phyloP scores from a whole-genome alignment of 1,140 invertebrate species.

The Forficula auricularia region DNA sequence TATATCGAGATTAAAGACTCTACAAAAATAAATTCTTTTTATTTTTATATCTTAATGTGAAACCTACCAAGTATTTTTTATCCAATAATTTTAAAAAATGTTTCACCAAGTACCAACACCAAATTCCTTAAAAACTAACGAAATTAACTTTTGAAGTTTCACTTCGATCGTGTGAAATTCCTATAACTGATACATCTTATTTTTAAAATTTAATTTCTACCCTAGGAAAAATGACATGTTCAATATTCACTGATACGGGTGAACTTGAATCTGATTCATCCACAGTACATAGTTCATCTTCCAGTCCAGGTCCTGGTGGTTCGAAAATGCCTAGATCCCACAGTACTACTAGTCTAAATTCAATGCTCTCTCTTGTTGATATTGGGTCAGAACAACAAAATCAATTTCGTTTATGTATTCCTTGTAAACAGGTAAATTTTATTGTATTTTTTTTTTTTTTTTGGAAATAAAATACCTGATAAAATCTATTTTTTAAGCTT shows the following conservation, averaged over 20 bases:
- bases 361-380: constrained; percentile 29
- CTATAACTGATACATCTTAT: not conserved
- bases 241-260: constrained; percentile 18
- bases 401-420: constrained; percentile 59
- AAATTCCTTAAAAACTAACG: too few relatives aligned
- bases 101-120: too few relatives aligned
- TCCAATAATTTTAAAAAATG: too few relatives aligned
- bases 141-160: too few relatives aligned
- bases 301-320: too few relatives aligned
- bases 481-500: constrained; percentile 29
- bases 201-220: constrained; percentile 9
- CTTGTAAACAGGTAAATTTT: constrained; percentile 42
- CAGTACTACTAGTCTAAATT: constrained; percentile 24
- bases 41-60: too few relatives aligned
- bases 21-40: too few relatives aligned
- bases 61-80: too few relatives aligned
- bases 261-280: constrained; percentile 21
- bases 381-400: constrained; percentile 34
- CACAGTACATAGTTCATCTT: constrained; percentile 19
- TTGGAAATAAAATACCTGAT: not conserved
- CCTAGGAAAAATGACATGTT: constrained; percentile 40
- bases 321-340: constrained; percentile 15
- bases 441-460: not conserved
- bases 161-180: too few relatives aligned
- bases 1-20: too few relatives aligned